phyloP scores from a whole-genome alignment of 2,113 vertebrate species.

The Zootoca vivipara region DNA sequence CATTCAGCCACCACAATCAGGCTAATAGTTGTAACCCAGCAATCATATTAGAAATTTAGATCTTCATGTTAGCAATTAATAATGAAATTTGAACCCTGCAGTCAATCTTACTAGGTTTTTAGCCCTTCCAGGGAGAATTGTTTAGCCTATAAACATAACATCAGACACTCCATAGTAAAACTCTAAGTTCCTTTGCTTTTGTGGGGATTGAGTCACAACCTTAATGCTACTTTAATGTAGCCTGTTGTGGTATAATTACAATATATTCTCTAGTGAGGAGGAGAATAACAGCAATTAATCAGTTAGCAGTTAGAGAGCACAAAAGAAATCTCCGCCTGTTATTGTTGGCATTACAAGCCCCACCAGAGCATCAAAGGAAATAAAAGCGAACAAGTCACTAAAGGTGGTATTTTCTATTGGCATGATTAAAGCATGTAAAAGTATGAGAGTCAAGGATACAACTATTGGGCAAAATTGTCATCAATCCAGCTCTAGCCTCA shows the following conservation, averaged over 20 bases:
- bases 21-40: not conserved
- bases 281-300: constrained; percentile 66
- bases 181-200: constrained; percentile 57
- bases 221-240: constrained; percentile 58
- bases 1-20: constrained; percentile 15
- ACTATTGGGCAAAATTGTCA: not conserved
- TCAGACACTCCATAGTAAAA: constrained; percentile 26
- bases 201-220: constrained; percentile 58
- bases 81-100: not conserved
- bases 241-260: constrained; percentile 66
- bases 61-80: not conserved
- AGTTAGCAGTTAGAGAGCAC: constrained; percentile 56
- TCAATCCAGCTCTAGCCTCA: not conserved
- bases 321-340: constrained; percentile 62
- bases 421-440: constrained; percentile 6
- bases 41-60: not conserved
- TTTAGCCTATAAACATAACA: constrained; percentile 32
- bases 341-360: constrained; percentile 54
- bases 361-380: constrained; percentile 40
- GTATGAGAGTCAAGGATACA: not conserved
- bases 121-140: constrained; percentile 31
- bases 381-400: constrained; percentile 45
- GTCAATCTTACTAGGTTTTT: constrained; percentile 17
- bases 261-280: constrained; percentile 47
- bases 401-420: constrained; percentile 35